Percentiles rank a stretch among this genome's conserved stretches.
These are phyloP conservation scores for Latrodectus hesperus DNA, from an alignment of 2,888 invertebrate genomes.

Conservation along the genomic window DNA sequence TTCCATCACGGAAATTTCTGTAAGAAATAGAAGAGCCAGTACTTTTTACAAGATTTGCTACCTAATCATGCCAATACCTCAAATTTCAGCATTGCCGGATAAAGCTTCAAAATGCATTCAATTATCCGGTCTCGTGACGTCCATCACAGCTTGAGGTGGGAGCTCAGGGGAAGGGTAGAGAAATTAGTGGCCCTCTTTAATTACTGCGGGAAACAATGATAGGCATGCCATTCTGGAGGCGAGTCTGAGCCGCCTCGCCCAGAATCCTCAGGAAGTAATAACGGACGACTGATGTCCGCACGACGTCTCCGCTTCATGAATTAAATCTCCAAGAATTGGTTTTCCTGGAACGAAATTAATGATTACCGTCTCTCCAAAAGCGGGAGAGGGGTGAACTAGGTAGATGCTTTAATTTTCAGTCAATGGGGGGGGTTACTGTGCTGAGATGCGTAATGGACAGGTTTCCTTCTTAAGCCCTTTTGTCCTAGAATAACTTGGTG, in stretches of 20 bases:
- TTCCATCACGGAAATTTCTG: neutral
- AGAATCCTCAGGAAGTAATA: conserved; percentile 45
- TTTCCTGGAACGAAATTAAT: conserved; percentile 42
- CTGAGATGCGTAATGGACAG: too few species aligned
- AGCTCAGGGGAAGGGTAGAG: neutral
- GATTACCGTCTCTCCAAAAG: conserved; percentile 2
- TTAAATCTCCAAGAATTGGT: conserved; percentile 60
- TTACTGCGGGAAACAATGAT: conserved; percentile 38
- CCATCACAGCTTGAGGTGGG: neutral
- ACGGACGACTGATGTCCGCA: conserved; percentile 31
- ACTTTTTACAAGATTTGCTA: neutral
- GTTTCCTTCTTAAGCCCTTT: too few species aligned
- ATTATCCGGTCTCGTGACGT: conserved; percentile 22
- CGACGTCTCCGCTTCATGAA: conserved; percentile 34
- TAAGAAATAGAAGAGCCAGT: neutral
- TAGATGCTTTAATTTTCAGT: neutral
- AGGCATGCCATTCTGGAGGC: conserved; percentile 15
- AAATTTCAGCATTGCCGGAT: conserved; percentile 24
- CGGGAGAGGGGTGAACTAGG: neutral
- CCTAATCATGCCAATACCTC: conserved; percentile 26
- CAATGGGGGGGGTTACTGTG: too few species aligned
- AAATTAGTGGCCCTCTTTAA: conserved; percentile 58
- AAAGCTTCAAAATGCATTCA: conserved; percentile 17
- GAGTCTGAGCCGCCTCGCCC: conserved; percentile 5
- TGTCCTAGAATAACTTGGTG: too few species aligned